These are phyloP conservation scores for Bombylius discolor DNA, from an alignment of 2,888 invertebrate species.

Conservation along the genomic window DNA sequence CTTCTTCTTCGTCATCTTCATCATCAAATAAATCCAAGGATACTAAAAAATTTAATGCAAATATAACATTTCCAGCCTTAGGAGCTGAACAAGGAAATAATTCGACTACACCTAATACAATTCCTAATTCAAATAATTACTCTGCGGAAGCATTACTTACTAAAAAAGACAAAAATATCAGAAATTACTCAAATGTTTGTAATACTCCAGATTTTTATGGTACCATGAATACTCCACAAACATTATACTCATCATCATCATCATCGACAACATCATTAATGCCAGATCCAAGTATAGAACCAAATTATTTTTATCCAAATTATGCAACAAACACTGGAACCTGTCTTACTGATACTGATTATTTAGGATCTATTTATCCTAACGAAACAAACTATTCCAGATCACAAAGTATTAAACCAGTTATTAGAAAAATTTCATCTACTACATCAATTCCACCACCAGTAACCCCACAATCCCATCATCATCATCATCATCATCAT, in stretches of 20 bases:
- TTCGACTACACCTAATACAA: not conserved
- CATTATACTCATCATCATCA: not conserved
- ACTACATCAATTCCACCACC: not conserved
- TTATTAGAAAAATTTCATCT: not conserved
- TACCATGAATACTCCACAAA: not conserved
- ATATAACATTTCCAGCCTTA: not conserved
- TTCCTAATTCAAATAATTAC: conserved; percentile 15
- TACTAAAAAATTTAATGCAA: not conserved
- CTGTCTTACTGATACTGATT: conserved; percentile 13
- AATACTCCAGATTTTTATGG: not conserved
- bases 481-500: not conserved
- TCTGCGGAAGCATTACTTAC: conserved; percentile 19
- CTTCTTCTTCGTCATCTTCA: not conserved
- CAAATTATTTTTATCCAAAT: conserved; percentile 14
- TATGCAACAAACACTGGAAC: conserved; percentile 10
- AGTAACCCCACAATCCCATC: not conserved
- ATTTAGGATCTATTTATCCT: conserved; percentile 10
- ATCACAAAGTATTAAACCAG: not conserved
- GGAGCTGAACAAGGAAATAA: not conserved
- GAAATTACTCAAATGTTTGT: conserved; percentile 6
- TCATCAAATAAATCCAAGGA: not conserved
- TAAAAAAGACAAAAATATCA: conserved; percentile 12
- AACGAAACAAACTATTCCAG: not conserved
- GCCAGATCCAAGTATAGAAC: conserved; percentile 3
- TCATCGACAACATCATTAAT: not conserved